Evolutionary conservation across 1,140 invertebrate genomes (phyloP).

Genomic region (Amyelois transitella): DNA sequence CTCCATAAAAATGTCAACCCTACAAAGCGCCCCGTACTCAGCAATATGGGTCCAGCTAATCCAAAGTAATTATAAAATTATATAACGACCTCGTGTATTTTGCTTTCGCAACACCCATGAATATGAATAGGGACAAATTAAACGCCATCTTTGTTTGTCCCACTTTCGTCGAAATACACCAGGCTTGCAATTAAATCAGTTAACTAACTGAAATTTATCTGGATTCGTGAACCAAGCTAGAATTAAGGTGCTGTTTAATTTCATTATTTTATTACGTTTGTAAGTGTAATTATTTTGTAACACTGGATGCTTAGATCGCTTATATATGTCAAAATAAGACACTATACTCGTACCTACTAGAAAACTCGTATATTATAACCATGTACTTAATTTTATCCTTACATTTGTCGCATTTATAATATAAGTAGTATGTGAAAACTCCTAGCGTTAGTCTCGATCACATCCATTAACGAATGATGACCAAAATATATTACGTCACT

Average conservation of each 20-base stretch:
- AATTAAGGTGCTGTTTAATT: background rate
- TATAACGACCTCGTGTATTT: conserved; percentile 1
- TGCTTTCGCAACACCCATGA: conserved; percentile 10
- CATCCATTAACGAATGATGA: no score
- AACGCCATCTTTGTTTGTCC: conserved; percentile 4
- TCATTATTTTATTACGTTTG: background rate
- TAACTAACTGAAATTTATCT: background rate
- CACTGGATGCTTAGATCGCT: no score
- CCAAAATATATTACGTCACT: conserved; percentile 9
- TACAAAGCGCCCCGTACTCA: background rate
- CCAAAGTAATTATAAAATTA: conserved; percentile 7
- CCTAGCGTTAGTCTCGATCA: no score
- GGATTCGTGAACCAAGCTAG: background rate
- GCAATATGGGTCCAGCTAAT: conserved; percentile 8
- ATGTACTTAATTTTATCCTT: no score
- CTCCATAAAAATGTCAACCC: background rate
- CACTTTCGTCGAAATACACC: background rate
- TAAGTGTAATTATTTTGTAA: background rate
- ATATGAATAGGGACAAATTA: conserved; percentile 7
- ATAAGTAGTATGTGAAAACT: no score
- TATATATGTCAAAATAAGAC: no score
- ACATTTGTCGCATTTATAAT: no score
- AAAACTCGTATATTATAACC: no score
- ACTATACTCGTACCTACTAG: no score
- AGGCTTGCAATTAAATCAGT: conserved; percentile 1